Percentiles rank a stretch among this genome's conserved stretches.
Evolutionary conservation across 2,113 vertebrate species (phyloP).

Genomic region (Condylura cristata): DNA sequence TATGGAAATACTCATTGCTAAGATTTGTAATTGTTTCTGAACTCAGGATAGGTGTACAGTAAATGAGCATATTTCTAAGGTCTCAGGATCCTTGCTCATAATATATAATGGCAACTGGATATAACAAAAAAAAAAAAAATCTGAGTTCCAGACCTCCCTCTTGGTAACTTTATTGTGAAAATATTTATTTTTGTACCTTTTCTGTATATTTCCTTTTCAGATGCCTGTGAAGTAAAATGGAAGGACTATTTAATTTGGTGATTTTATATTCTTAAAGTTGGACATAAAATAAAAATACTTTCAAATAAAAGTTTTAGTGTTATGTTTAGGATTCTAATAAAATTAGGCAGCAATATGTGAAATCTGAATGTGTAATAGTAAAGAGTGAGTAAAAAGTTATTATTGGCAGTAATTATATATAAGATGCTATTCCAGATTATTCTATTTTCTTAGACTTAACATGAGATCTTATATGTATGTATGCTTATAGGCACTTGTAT

Average conservation of each 20-base stretch:
- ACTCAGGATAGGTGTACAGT: background rate
- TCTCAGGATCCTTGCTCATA: background rate
- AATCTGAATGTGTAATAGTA: background rate
- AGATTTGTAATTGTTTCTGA: background rate
- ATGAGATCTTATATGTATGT: background rate
- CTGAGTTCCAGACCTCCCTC: background rate
- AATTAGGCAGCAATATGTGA: background rate
- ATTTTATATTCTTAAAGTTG: background rate
- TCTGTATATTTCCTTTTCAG: background rate
- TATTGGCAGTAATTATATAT: background rate
- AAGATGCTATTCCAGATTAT: background rate
- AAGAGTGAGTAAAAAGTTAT: background rate
- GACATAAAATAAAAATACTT: background rate
- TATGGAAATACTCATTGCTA: background rate
- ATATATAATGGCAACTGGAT: background rate
- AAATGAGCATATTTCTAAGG: background rate
- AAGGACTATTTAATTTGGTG: background rate
- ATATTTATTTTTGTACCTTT: background rate
- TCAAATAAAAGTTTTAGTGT: constrained; percentile 14
- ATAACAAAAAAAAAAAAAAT: background rate
- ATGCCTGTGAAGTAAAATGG: background rate
- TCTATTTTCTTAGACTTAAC: background rate
- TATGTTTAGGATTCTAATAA: constrained; percentile 26
- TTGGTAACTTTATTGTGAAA: background rate
- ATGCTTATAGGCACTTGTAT: background rate